These are phyloP conservation scores for Petrocephalus microphthalmus DNA, from an alignment of 2,113 vertebrate species.

Conservation along the genomic window DNA sequence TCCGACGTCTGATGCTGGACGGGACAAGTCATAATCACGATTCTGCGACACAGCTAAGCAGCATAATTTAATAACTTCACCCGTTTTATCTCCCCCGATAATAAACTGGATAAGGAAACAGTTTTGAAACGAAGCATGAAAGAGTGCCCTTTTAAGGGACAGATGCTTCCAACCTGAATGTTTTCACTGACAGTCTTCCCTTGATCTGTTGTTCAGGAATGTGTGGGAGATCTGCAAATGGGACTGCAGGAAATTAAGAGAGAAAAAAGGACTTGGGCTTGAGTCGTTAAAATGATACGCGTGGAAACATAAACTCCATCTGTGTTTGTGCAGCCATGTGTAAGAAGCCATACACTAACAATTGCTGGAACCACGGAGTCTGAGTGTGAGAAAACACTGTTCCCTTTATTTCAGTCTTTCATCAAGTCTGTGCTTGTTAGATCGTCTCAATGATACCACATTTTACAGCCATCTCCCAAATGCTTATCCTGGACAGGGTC, in stretches of 20 bases:
- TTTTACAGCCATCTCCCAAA: not conserved
- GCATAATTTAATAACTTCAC: slow-evolving; percentile 13
- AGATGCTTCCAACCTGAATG: not conserved
- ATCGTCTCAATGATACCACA: not conserved
- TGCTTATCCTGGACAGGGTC: not conserved
- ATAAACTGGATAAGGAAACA: not conserved
- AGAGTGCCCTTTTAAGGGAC: not conserved
- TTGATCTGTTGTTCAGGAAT: not conserved
- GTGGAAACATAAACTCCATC: not conserved
- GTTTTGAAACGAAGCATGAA: not conserved
- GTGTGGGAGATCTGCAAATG: not conserved
- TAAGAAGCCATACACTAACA: not conserved
- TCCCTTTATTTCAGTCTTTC: not conserved
- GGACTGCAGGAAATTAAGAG: not conserved
- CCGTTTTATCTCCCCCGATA: not conserved
- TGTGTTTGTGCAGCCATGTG: not conserved
- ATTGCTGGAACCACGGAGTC: not conserved
- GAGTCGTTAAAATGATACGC: not conserved
- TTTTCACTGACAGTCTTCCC: not conserved
- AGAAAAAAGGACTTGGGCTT: not conserved
- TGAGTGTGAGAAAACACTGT: not conserved
- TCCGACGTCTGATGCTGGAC: not conserved
- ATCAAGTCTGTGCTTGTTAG: not conserved
- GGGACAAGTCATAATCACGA: slow-evolving; percentile 2
- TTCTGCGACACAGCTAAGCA: not conserved